These are phyloP conservation scores for Papilio helenus DNA, from an alignment of 1,140 invertebrate species.

Conservation along the genomic window DNA sequence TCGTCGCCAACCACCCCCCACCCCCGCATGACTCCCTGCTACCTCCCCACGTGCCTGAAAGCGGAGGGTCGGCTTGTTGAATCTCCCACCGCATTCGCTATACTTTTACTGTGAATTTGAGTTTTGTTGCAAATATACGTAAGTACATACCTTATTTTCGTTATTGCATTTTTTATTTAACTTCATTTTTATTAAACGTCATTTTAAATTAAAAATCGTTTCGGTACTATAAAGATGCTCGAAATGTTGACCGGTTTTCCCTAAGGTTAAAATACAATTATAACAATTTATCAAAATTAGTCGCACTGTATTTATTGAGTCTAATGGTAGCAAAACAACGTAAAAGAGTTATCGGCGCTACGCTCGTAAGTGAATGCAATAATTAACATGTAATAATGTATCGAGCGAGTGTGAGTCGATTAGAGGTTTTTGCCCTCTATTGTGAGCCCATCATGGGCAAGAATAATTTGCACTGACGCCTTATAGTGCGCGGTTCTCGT, in stretches of 20 bases:
- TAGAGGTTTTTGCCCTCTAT: slow-evolving; percentile 35
- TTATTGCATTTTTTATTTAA: background rate
- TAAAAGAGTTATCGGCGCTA: slow-evolving; percentile 12
- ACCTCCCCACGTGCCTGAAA: slow-evolving; percentile 25
- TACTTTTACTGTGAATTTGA: slow-evolving; percentile 24
- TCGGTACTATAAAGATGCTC: too few relatives aligned
- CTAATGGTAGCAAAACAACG: slow-evolving; percentile 5
- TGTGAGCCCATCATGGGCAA: slow-evolving; percentile 33
- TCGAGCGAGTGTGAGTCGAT: slow-evolving; percentile 27
- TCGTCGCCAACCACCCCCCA: slow-evolving; percentile 18
- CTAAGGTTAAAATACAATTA: background rate
- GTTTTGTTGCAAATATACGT: slow-evolving; percentile 8
- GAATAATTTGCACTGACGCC: slow-evolving; percentile 33
- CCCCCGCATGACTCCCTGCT: slow-evolving; percentile 20
- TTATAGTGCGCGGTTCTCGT: slow-evolving; percentile 27
- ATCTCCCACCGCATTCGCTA: slow-evolving; percentile 27
- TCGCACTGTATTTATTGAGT: background rate
- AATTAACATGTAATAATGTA: slow-evolving; percentile 37
- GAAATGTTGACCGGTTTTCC: too few relatives aligned
- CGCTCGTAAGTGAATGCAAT: slow-evolving; percentile 24
- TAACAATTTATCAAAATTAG: background rate
- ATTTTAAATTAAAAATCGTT: too few relatives aligned
- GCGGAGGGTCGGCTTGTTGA: slow-evolving; percentile 34
- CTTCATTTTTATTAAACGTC: too few relatives aligned
- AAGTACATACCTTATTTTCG: background rate